Conservation (phyloP, 2,888 invertebrate genomes). For the Cremastinae sp. region DNA sequence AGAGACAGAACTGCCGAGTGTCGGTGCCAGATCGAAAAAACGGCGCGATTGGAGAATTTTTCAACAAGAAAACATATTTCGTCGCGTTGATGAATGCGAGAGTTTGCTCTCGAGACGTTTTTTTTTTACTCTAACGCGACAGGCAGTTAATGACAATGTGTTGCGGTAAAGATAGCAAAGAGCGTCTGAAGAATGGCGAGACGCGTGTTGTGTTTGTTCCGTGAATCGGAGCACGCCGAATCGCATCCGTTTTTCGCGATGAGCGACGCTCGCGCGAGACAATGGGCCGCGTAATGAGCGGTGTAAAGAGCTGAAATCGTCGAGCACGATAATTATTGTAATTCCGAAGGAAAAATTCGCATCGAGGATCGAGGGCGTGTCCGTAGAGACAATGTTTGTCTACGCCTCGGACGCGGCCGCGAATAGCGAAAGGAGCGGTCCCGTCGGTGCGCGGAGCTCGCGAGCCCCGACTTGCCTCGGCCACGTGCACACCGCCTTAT, state of each 20-base stretch:
- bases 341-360: constrained; percentile 43
- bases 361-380: constrained; percentile 41
- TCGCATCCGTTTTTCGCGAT: constrained; percentile 9
- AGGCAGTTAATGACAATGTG: no score
- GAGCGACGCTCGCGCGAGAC: constrained; percentile 1
- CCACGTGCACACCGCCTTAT: constrained; percentile 60
- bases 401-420: constrained; percentile 7
- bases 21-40: no score
- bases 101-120: no score
- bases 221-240: neutral
- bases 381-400: constrained; percentile 5
- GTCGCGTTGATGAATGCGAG: no score
- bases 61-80: no score
- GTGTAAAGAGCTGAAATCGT: constrained; percentile 13
- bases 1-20: neutral
- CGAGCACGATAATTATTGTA: constrained; percentile 32
- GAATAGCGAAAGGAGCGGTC: constrained; percentile 38
- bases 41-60: no score
- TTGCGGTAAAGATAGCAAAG: no score
- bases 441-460: constrained; percentile 24
- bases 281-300: constrained; percentile 10
- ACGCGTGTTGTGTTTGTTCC: no score
- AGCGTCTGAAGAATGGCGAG: no score
- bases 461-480: constrained; percentile 14
- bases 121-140: no score